These are phyloP conservation scores for Protobothrops mucrosquamatus DNA, from an alignment of 2,113 vertebrate genomes.

Conservation along the genomic window DNA sequence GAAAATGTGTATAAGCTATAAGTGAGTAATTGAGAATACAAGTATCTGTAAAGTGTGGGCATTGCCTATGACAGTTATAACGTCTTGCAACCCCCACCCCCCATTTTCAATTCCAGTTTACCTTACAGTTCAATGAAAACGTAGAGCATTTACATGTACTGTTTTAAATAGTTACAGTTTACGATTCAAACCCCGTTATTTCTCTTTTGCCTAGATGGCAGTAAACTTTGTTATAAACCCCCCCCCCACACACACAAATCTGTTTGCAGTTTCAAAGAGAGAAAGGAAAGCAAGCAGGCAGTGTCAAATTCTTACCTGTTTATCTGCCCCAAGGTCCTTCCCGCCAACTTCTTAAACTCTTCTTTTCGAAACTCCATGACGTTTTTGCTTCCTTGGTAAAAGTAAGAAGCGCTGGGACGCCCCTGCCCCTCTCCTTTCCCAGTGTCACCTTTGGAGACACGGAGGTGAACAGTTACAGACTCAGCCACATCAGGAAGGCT, in stretches of 20 bases:
- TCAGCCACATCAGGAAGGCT: not conserved
- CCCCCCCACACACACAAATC: too few species aligned
- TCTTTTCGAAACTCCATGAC: conserved; percentile 41
- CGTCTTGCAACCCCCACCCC: too few species aligned
- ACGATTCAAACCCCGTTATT: not conserved
- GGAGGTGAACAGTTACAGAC: not conserved
- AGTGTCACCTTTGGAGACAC: not conserved
- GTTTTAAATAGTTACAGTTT: not conserved
- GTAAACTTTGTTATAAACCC: not conserved
- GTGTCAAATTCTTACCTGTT: not conserved
- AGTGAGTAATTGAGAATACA: not conserved
- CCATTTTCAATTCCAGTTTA: not conserved
- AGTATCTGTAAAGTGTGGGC: not conserved
- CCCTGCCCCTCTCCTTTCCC: not conserved
- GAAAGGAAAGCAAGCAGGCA: not conserved
- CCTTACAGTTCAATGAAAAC: not conserved
- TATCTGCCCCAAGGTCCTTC: conserved; percentile 20
- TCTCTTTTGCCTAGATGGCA: not conserved
- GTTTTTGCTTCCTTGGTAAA: not conserved
- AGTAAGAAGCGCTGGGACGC: not conserved
- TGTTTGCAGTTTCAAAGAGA: not conserved
- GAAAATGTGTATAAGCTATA: not conserved
- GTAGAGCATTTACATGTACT: not conserved
- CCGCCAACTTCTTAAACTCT: conserved; percentile 36
- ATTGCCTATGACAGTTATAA: not conserved